Evolutionary conservation across 1,140 invertebrate species (phyloP), one percentile per base, ranked within the genome.

Genomic region (Lucilia sericata): DNA sequence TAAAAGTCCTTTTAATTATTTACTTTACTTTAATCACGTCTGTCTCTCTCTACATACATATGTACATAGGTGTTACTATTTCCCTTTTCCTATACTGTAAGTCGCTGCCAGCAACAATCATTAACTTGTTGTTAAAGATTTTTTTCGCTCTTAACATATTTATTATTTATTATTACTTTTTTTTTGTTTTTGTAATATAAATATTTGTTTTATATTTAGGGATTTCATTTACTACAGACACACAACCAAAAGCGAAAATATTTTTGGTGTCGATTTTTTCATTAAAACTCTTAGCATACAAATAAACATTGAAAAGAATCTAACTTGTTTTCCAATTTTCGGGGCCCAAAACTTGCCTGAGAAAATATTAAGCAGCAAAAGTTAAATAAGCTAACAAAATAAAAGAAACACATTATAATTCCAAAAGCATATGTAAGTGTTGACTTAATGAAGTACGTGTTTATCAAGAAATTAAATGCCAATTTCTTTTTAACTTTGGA

Each of bases 401-500:
- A 42, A 74, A 34, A 47, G 14, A 34, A 76, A 42, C n/a, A 14
- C 34, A 76, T 76, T 42, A 42, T 42, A 76, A 76, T 76, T 76
- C 75, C 30, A 19, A 19, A 42, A 76, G 75, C 86, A 86, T 85
- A 83, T 85, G 86, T 86, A 86, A 87, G 88, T 87, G 88, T 88
- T 88, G 88, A 88, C 87, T 88, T 88, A 88, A 88, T 88, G 88
- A 88, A 88, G 87, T 86, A 86, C 88, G 87, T 88, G 88, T 87
- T 88, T 88, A 88, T 88, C 88, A 88, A 70, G 86, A 88, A 88
- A 88, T 88, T 88, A 88, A 88, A 88, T 88, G 88, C 88, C 88
- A 88, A 88, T 88, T 88, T 88, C 88, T 88, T 36, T 76, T 19
- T 34, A 25, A 25, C n/a, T 70, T 14, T 5, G 51, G 51, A 8